phyloP scores from a whole-genome alignment of 2,888 invertebrate species.

The Acleris laterana region DNA sequence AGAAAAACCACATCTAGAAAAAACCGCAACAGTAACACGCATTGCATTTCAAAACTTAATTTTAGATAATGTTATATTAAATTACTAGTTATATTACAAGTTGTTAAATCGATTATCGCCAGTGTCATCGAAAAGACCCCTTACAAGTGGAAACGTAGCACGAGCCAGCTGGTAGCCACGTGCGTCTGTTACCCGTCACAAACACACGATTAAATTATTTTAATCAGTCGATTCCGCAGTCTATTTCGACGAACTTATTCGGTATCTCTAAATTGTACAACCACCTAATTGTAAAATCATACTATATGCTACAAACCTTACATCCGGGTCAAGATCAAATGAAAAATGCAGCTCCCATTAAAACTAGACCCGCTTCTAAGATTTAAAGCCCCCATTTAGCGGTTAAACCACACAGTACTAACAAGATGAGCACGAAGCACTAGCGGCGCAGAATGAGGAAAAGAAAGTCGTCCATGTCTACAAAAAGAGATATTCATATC shows the following conservation, averaged over 20 bases:
- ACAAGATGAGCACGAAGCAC: background rate
- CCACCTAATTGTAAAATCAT: slow-evolving; percentile 30
- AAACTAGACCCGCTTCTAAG: slow-evolving; percentile 18
- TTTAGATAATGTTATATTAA: slow-evolving; percentile 48
- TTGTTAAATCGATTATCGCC: slow-evolving; percentile 42
- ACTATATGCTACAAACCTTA: slow-evolving; percentile 18
- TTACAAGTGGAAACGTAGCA: slow-evolving; percentile 39
- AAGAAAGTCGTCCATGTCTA: slow-evolving; percentile 2
- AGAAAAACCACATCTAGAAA: slow-evolving; percentile 53
- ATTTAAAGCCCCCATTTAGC: slow-evolving; percentile 5
- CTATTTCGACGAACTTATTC: slow-evolving; percentile 47
- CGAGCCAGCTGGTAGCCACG: slow-evolving; percentile 25
- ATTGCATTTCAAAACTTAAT: slow-evolving; percentile 56
- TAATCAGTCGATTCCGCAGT: slow-evolving; percentile 56
- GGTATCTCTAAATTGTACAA: slow-evolving; percentile 39
- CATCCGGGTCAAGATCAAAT: slow-evolving; percentile 14
- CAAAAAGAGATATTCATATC: slow-evolving; percentile 12
- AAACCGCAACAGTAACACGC: slow-evolving; percentile 46
- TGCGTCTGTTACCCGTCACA: slow-evolving; percentile 28
- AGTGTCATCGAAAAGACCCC: slow-evolving; percentile 38
- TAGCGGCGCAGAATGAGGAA: background rate
- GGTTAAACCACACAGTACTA: background rate
- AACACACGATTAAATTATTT: slow-evolving; percentile 44
- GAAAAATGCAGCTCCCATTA: slow-evolving; percentile 26
- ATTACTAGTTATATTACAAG: slow-evolving; percentile 48